Evolutionary conservation across 2,797 vertebrate genomes (phyloP).

Genomic region (Anolis apletophallus): DNA sequence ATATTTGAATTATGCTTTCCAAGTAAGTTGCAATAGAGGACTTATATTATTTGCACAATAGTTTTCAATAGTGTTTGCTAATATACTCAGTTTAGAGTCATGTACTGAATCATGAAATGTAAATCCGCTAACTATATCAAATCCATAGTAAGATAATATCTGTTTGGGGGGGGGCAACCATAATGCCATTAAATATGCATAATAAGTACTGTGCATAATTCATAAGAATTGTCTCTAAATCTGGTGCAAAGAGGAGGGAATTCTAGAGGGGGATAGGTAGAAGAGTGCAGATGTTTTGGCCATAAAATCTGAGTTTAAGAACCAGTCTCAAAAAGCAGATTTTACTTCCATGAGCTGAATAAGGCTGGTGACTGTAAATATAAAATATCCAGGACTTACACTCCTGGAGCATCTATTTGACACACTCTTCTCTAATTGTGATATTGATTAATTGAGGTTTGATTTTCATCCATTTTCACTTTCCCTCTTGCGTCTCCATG

Average conservation of each 20-base stretch:
- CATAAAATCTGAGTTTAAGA: background rate
- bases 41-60: background rate
- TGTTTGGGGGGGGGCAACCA: too few relatives aligned
- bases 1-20: background rate
- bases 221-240: too few relatives aligned
- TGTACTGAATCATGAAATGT: background rate
- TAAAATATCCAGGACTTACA: background rate
- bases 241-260: too few relatives aligned
- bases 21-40: background rate
- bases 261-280: too few relatives aligned
- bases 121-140: background rate
- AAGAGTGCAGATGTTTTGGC: background rate
- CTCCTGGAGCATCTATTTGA: background rate
- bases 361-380: background rate
- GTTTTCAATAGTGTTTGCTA: background rate
- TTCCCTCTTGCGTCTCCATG: constrained; percentile 8
- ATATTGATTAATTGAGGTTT: constrained; percentile 11
- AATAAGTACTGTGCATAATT: too few relatives aligned
- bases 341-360: background rate
- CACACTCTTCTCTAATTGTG: background rate
- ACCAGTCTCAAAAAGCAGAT: background rate
- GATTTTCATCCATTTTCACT: constrained; percentile 33
- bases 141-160: too few relatives aligned
- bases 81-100: background rate
- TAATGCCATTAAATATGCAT: too few relatives aligned